These are phyloP conservation scores for Hypena proboscidalis DNA, from an alignment of 2,888 invertebrate species.

Conservation along the genomic window DNA sequence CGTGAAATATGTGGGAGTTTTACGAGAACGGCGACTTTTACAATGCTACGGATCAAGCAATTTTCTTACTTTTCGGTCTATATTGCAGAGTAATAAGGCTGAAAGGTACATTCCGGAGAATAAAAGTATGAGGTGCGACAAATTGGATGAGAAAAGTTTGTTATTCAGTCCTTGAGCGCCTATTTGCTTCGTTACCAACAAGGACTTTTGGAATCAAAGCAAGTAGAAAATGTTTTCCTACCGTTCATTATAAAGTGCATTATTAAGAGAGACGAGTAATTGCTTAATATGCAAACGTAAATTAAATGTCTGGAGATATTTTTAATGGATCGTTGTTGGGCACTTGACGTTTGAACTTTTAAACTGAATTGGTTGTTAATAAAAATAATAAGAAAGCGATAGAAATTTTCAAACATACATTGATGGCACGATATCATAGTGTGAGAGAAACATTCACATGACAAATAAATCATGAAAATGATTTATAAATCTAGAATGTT, in stretches of 20 bases:
- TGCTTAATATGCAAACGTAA: conserved; percentile 20
- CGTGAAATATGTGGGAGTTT: conserved; percentile 84
- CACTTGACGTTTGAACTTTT: no score
- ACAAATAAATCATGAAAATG: conserved; percentile 44
- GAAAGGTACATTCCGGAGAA: conserved; percentile 63
- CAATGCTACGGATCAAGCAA: conserved; percentile 79
- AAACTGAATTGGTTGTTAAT: no score
- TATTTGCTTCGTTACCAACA: conserved; percentile 53
- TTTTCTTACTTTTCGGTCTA: conserved; percentile 72
- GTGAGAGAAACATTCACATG: conserved; percentile 30
- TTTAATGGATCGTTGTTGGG: no score
- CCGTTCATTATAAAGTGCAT: conserved; percentile 19
- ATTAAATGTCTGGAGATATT: not conserved
- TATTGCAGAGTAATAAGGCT: conserved; percentile 73
- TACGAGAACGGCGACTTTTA: conserved; percentile 78
- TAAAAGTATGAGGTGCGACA: conserved; percentile 78
- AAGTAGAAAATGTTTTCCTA: conserved; percentile 39
- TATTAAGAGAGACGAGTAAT: conserved; percentile 22
- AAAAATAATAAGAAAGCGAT: no score
- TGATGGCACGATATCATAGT: no score
- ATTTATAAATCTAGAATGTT: conserved; percentile 35
- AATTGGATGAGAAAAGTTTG: conserved; percentile 79
- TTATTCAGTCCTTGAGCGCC: conserved; percentile 59
- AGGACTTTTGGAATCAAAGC: conserved; percentile 46
- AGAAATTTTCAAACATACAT: no score